Conservation (phyloP, 2,888 invertebrate species). For the Fabriciana adippe region DNA sequence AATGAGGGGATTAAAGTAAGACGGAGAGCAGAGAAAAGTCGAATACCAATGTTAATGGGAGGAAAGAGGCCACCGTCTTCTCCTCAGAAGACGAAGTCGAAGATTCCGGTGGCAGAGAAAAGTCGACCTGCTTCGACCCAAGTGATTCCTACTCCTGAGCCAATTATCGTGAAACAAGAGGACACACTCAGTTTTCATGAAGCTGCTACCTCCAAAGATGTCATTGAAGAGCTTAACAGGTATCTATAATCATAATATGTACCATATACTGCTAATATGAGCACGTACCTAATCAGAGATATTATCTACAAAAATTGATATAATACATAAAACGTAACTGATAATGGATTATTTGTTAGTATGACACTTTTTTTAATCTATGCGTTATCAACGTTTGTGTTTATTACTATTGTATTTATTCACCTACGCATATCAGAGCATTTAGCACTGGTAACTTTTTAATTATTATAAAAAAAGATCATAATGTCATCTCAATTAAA, state of each 20-base stretch:
- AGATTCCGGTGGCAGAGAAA: constrained; percentile 70
- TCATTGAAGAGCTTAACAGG: constrained; percentile 88
- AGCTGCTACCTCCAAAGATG: constrained; percentile 88
- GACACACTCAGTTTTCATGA: constrained; percentile 87
- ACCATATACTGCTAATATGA: too few relatives aligned
- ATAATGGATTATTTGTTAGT: not conserved
- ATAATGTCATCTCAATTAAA: too few relatives aligned
- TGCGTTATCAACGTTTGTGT: not conserved
- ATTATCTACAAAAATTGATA: too few relatives aligned
- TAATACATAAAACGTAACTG: too few relatives aligned
- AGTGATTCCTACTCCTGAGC: constrained; percentile 52
- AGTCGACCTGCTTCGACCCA: constrained; percentile 50
- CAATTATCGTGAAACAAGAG: constrained; percentile 78
- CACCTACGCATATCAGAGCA: too few relatives aligned
- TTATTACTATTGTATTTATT: constrained; percentile 18
- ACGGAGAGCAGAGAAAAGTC: constrained; percentile 78
- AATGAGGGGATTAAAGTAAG: constrained; percentile 65
- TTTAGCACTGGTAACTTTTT: too few relatives aligned
- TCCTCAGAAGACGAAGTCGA: constrained; percentile 65
- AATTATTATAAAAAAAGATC: too few relatives aligned
- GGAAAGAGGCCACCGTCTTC: constrained; percentile 76
- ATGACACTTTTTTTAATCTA: not conserved
- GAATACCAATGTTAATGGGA: constrained; percentile 79
- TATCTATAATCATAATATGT: constrained; percentile 40
- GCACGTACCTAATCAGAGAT: too few relatives aligned